Evolutionary conservation across 2,888 invertebrate species (phyloP).

Genomic region (Platycnemis pennipes): DNA sequence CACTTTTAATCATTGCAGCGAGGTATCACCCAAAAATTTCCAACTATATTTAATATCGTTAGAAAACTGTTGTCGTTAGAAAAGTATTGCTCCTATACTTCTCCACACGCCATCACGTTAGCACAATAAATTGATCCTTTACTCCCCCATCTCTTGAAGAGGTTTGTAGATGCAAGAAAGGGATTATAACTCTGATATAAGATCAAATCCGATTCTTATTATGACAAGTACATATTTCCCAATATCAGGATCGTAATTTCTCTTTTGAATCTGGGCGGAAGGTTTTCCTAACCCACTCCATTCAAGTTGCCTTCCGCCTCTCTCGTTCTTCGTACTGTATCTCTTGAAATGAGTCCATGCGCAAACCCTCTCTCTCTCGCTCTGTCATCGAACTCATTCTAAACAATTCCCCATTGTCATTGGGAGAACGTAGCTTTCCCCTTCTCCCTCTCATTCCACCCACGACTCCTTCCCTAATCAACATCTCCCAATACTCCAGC

Average conservation of each 20-base stretch:
- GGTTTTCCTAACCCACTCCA: neutral
- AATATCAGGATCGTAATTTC: slow-evolving; percentile 24
- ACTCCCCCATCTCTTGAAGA: too few relatives aligned
- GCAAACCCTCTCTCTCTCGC: neutral
- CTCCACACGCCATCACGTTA: too few relatives aligned
- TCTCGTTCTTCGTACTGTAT: neutral
- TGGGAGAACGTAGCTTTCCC: neutral
- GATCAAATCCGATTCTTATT: neutral
- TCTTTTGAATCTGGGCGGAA: neutral
- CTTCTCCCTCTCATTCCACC: neutral
- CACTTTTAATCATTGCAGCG: too few relatives aligned
- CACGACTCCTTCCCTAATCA: neutral
- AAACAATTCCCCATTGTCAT: slow-evolving; percentile 52
- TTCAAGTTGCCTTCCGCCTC: neutral
- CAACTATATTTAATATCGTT: too few relatives aligned
- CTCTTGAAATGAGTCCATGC: neutral
- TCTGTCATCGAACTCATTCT: slow-evolving; percentile 43
- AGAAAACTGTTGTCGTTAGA: too few relatives aligned
- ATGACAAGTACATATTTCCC: slow-evolving; percentile 26
- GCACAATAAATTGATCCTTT: too few relatives aligned
- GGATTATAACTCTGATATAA: neutral
- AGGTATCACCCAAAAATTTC: too few relatives aligned
- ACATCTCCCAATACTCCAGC: slow-evolving; percentile 14
- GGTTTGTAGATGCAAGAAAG: too few relatives aligned
- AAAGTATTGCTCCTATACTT: too few relatives aligned